Conservation (phyloP, 1,140 invertebrate species). For the Eurosta solidaginis region DNA sequence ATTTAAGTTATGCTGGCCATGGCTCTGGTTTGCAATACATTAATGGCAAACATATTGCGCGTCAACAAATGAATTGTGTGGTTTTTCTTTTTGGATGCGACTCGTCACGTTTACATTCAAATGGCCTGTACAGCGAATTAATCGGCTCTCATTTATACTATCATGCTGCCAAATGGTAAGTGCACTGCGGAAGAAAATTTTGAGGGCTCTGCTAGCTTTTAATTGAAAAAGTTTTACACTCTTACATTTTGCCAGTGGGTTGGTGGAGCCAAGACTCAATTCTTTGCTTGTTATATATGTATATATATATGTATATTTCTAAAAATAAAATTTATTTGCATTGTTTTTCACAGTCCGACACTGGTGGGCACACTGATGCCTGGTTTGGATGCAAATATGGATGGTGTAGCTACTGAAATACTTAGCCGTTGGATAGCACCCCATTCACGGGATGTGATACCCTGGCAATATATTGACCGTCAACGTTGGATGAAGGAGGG, state of each 20-base stretch:
- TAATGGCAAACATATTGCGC: conserved; percentile 43
- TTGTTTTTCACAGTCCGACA: conserved; percentile 43
- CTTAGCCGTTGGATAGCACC: conserved; percentile 50
- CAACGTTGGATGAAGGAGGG: conserved; percentile 46
- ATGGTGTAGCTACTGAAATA: conserved; percentile 44
- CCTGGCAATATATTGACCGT: conserved; percentile 50
- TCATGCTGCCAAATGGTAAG: conserved; percentile 49
- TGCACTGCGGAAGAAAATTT: neutral
- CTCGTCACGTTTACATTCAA: conserved; percentile 48
- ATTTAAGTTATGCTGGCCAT: conserved; percentile 52
- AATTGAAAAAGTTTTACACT: neutral
- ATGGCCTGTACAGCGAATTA: conserved; percentile 49
- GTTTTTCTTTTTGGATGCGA: conserved; percentile 57
- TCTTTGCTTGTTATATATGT: neutral
- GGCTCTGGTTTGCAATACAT: conserved; percentile 55
- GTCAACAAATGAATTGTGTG: conserved; percentile 44
- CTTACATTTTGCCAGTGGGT: too few relatives aligned
- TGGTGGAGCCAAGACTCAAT: too few relatives aligned
- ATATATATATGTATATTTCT: too few relatives aligned
- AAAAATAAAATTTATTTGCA: neutral
- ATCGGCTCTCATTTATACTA: conserved; percentile 55
- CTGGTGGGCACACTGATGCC: conserved; percentile 54
- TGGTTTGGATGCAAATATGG: conserved; percentile 50
- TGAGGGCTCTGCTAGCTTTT: neutral
- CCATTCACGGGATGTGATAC: conserved; percentile 37